Evolutionary conservation across 2,888 invertebrate species (phyloP).

Genomic region (Ischnura elegans): DNA sequence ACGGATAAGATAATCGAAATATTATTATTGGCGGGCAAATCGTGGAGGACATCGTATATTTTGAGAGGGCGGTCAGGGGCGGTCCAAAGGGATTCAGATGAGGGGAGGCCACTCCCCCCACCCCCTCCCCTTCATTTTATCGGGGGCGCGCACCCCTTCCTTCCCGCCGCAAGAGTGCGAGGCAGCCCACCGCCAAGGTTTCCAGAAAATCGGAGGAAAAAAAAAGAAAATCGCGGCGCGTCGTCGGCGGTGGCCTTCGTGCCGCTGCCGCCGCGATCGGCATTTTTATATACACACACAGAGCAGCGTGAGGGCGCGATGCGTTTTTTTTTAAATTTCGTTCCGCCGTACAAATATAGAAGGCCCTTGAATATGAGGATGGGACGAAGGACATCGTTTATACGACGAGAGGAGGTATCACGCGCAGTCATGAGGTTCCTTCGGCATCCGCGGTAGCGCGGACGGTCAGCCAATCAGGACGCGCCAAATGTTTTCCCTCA

Average conservation of each 20-base stretch:
- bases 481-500: not conserved
- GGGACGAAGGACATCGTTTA: not conserved
- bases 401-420: not conserved
- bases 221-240: too few relatives aligned
- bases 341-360: not conserved
- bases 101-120: not conserved
- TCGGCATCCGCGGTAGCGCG: not conserved
- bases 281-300: too few relatives aligned
- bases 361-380: not conserved
- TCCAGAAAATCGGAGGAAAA: not conserved
- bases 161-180: too few relatives aligned
- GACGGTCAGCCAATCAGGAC: not conserved
- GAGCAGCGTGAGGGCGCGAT: too few relatives aligned
- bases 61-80: conserved; percentile 19
- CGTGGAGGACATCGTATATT: too few relatives aligned
- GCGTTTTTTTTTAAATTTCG: too few relatives aligned
- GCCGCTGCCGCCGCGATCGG: not conserved
- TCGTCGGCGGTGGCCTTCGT: not conserved
- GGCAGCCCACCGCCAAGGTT: not conserved
- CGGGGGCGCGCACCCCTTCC: not conserved
- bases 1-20: too few relatives aligned
- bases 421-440: not conserved
- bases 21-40: too few relatives aligned
- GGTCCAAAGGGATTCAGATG: not conserved
- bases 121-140: not conserved